Evolutionary conservation across 2,797 vertebrate genomes (phyloP).

Genomic region (Sebastes nivosus): DNA sequence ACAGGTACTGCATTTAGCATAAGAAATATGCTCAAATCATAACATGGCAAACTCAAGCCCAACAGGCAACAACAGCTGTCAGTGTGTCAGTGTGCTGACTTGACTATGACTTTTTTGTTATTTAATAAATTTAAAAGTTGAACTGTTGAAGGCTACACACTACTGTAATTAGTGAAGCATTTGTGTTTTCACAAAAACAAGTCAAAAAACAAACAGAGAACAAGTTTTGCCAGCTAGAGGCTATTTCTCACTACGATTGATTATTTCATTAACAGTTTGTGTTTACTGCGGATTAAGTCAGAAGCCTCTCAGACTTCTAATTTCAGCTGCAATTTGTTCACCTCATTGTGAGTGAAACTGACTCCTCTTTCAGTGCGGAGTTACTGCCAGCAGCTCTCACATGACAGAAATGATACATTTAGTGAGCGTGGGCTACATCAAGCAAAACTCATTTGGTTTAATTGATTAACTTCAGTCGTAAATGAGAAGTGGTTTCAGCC

Average conservation of each 20-base stretch:
- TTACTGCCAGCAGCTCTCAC: neutral
- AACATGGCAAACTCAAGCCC: too few relatives aligned
- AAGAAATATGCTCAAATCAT: too few relatives aligned
- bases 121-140: neutral
- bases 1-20: too few relatives aligned
- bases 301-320: conserved; percentile 8
- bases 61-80: too few relatives aligned
- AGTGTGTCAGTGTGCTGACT: too few relatives aligned
- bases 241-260: conserved; percentile 52
- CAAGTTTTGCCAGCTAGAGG: conserved; percentile 12
- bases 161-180: conserved; percentile 21
- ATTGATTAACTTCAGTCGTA: neutral
- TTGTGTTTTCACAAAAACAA: conserved; percentile 33
- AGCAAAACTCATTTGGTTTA: neutral
- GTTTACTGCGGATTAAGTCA: conserved; percentile 31
- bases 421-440: neutral
- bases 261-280: conserved; percentile 56
- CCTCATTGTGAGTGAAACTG: neutral
- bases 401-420: neutral
- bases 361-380: neutral
- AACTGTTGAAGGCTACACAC: neutral
- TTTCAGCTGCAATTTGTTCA: conserved; percentile 4
- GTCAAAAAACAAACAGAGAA: conserved; percentile 21
- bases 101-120: too few relatives aligned
- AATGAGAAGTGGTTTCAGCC: neutral